Conservation (phyloP, 2,888 invertebrate species). For the Griposia aprilina region DNA sequence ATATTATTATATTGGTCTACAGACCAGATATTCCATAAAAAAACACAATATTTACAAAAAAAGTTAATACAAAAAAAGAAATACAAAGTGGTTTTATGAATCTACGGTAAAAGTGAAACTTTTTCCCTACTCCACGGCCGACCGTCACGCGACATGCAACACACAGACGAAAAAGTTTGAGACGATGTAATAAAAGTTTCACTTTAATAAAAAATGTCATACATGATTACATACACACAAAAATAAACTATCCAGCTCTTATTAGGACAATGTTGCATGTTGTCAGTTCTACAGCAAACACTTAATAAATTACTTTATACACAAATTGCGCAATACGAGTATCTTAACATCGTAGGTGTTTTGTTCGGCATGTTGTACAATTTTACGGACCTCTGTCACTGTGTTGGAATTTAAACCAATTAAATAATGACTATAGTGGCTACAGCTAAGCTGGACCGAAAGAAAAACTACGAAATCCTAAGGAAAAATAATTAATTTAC, state of each 20-base stretch:
- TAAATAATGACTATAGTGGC: slow-evolving; percentile 2
- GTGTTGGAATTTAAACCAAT: slow-evolving; percentile 40
- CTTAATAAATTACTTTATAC: slow-evolving; percentile 47
- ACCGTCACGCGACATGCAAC: too few relatives aligned
- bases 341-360: slow-evolving; percentile 48
- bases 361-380: slow-evolving; percentile 38
- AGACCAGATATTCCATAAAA: too few relatives aligned
- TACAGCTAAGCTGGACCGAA: neutral
- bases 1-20: too few relatives aligned
- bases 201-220: too few relatives aligned
- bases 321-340: slow-evolving; percentile 54
- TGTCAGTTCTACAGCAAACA: slow-evolving; percentile 43
- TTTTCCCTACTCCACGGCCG: too few relatives aligned
- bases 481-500: neutral
- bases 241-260: slow-evolving; percentile 1
- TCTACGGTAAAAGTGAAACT: too few relatives aligned
- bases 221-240: too few relatives aligned
- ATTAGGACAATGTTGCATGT: slow-evolving; percentile 40
- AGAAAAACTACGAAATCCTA: neutral
- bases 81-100: too few relatives aligned
- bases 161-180: too few relatives aligned
- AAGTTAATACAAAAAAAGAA: too few relatives aligned
- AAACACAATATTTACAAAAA: too few relatives aligned
- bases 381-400: slow-evolving; percentile 45
- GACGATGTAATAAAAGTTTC: too few relatives aligned